Evolutionary conservation across 2,888 invertebrate species (phyloP), one percentile per base, ranked within the genome.

Genomic region (Tholera decimalis): DNA sequence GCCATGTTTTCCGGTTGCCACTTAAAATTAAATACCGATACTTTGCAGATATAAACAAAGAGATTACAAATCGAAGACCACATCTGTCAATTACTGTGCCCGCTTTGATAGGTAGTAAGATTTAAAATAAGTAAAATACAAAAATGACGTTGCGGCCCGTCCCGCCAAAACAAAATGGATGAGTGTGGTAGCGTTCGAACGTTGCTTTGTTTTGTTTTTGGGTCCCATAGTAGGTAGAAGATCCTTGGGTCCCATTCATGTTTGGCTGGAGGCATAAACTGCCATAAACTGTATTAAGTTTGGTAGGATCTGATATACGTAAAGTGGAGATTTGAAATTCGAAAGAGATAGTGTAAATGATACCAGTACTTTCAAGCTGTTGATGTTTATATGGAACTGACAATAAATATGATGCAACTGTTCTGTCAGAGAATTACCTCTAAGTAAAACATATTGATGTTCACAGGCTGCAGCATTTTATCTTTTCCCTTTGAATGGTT

Each of bases 61-160:
- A 71, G 73, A 77, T 74, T 79, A 80, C 81, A 82, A 84, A 84
- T 84, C 85, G 83, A 86, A 79, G 85, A 86, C 85, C 84, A 85
- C 80, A 81, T 83, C 86, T 88, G 89, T 88, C 89, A 89, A 89
- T 89, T 89, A 88, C 83, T 75, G 79, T 46, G 78, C 73, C 78
- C 79, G 73, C 75, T 60, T 81, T 75, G 70, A 68, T 76, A 71
- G 50, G n/a, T n/a, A n/a, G n/a, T n/a, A n/a, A n/a, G n/a, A n/a
- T 77, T 77, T 54, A n/a, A 43, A 80, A 82, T 87, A 85, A 77
- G 58, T 33, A 70, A 78, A 79, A 80, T 77, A 49, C 6, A 61
- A 79, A 72, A 65, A 72, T 80, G 81, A 83, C 73, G 75, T 55
- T 44, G 63, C 80, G 44, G 53, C 66, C 64, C 57, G 73, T 61